Conservation (phyloP, 2,888 invertebrate species). For the Anagyrus pseudococci region DNA sequence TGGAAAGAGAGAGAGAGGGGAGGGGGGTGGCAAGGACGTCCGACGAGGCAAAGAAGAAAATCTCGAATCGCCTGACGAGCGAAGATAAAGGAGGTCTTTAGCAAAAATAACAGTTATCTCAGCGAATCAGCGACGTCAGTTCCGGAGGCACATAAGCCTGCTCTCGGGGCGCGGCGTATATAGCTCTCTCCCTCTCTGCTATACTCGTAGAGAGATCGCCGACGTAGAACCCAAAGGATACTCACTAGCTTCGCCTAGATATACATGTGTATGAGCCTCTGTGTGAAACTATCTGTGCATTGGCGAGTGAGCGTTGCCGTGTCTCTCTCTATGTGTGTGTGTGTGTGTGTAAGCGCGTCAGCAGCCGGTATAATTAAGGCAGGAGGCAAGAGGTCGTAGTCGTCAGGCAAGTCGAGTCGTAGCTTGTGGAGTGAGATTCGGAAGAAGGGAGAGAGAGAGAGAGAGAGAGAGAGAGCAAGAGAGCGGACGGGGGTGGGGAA, state of each 20-base stretch:
- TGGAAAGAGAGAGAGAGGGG: neutral
- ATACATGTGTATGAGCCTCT: no score
- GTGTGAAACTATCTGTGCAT: no score
- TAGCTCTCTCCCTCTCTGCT: no score
- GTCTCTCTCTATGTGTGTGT: conserved; percentile 10
- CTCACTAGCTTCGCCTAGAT: no score
- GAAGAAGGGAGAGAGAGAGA: conserved; percentile 22
- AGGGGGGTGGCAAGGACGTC: neutral
- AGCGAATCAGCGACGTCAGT: conserved; percentile 35
- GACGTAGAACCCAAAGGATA: no score
- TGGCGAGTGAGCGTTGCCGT: no score
- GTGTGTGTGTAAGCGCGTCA: conserved; percentile 4
- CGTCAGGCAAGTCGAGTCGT: conserved; percentile 29
- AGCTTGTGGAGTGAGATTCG: conserved; percentile 37
- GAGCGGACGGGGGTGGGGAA: conserved; percentile 34
- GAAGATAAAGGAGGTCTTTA: conserved; percentile 35
- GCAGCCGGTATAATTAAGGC: conserved; percentile 51
- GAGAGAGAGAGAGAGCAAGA: conserved; percentile 1
- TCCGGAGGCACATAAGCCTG: conserved; percentile 29
- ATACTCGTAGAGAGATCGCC: no score
- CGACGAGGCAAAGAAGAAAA: no score
- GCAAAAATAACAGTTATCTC: conserved; percentile 33
- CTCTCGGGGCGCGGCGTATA: conserved; percentile 4
- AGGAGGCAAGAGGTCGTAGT: conserved; percentile 42
- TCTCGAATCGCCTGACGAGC: conserved; percentile 26